phyloP scores from a whole-genome alignment of 2,888 invertebrate genomes.

The Stenolophus ochropezus region DNA sequence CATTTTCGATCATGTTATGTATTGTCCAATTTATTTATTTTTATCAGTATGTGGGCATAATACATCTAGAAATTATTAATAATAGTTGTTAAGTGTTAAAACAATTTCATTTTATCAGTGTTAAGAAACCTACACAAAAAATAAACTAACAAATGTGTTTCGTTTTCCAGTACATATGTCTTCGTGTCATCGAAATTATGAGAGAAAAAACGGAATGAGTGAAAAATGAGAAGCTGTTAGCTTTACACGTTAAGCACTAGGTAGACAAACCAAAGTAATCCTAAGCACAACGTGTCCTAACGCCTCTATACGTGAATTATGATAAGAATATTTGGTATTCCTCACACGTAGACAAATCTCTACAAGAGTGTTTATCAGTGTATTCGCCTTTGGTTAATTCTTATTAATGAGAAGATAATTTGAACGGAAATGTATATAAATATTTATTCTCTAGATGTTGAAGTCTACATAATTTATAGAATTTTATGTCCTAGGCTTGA shows the following conservation, averaged over 20 bases:
- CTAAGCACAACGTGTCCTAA: neutral
- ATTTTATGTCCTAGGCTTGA: neutral
- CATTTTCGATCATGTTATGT: too few relatives aligned
- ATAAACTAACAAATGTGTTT: conserved; percentile 18
- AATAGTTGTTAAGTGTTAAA: neutral
- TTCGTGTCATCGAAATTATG: conserved; percentile 52
- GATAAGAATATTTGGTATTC: conserved; percentile 37
- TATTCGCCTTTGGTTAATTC: conserved; percentile 40
- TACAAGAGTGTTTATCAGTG: conserved; percentile 50
- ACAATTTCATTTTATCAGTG: conserved; percentile 30
- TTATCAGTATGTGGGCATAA: neutral
- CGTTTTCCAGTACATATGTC: conserved; percentile 39
- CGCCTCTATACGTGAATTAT: conserved; percentile 1
- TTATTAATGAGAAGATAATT: conserved; percentile 56
- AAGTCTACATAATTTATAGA: conserved; percentile 25
- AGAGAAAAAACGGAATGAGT: conserved; percentile 32
- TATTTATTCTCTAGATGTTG: conserved; percentile 52
- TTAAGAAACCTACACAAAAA: conserved; percentile 24
- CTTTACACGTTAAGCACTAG: conserved; percentile 15
- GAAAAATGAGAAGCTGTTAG: conserved; percentile 41
- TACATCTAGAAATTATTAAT: conserved; percentile 1
- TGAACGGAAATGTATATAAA: conserved; percentile 47
- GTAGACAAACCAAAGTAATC: neutral
- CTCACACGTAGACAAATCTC: conserved; percentile 40
- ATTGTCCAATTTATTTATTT: too few relatives aligned